A percentile compares a stretch with the other conserved stretches of the same genome.
Conservation (phyloP, 2,888 invertebrate genomes). For the Petrolisthes cinctipes region DNA sequence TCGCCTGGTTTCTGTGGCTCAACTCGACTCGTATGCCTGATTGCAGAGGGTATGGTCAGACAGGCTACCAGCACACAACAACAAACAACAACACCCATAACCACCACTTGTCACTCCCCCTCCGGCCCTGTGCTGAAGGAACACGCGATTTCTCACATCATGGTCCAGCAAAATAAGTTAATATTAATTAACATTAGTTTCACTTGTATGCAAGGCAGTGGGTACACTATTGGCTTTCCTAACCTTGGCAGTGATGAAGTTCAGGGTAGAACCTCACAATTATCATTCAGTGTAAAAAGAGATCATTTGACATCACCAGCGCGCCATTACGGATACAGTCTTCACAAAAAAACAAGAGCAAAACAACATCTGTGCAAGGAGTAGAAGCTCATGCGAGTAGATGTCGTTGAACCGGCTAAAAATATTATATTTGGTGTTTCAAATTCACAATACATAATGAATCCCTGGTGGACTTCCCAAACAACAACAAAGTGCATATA, state of each 20-base stretch:
- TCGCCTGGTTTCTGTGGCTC: no score
- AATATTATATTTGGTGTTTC: constrained; percentile 33
- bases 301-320: constrained; percentile 57
- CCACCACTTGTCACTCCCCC: constrained; percentile 26
- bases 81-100: no score
- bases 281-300: constrained; percentile 49
- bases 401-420: constrained; percentile 1
- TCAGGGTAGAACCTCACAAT: constrained; percentile 44
- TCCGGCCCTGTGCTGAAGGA: constrained; percentile 52
- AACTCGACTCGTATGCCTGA: no score
- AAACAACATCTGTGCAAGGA: constrained; percentile 45
- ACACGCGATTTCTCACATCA: constrained; percentile 51
- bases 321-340: constrained; percentile 46
- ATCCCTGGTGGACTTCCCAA: constrained; percentile 18
- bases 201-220: constrained; percentile 63
- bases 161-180: constrained; percentile 61
- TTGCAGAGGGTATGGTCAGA: no score
- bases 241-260: constrained; percentile 59
- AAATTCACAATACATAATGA: background rate
- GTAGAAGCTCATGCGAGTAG: constrained; percentile 10
- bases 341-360: constrained; percentile 26
- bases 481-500: constrained; percentile 24
- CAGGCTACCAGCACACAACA: no score
- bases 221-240: constrained; percentile 59
- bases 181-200: constrained; percentile 57